phyloP scores from a whole-genome alignment of 2,113 vertebrate species.

The Narcine bancroftii region DNA sequence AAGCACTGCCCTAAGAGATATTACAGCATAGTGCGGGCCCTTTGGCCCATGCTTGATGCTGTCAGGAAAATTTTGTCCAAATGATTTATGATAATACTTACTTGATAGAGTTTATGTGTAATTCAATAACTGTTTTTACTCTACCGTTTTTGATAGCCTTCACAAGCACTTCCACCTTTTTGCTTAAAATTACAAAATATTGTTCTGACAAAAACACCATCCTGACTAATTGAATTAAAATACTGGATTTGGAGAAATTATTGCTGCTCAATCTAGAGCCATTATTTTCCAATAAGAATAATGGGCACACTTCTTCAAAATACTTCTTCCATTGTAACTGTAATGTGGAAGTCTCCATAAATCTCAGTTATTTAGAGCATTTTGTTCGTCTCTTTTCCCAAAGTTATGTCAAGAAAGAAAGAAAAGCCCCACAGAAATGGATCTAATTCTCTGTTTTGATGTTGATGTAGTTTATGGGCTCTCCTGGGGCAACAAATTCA shows the following conservation, averaged over 20 bases:
- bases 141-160: neutral
- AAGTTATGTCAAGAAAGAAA: neutral
- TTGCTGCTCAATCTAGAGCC: neutral
- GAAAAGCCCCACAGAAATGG: neutral
- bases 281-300: constrained; percentile 15
- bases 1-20: too few species aligned
- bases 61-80: neutral
- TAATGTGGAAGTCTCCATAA: neutral
- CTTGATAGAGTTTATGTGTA: neutral
- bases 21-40: too few species aligned
- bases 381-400: neutral
- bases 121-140: neutral
- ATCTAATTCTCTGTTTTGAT: neutral
- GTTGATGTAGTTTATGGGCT: neutral
- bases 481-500: neutral
- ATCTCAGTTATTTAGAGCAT: neutral
- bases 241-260: neutral
- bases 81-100: neutral
- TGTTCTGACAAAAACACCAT: neutral
- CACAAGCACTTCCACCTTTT: neutral
- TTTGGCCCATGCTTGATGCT: too few species aligned
- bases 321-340: neutral
- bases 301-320: neutral
- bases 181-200: neutral
- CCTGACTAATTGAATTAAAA: neutral